Evolutionary conservation across 2,113 vertebrate genomes (phyloP), one percentile per base, ranked within the genome.

Genomic region (Sakesphorus luctuosus): DNA sequence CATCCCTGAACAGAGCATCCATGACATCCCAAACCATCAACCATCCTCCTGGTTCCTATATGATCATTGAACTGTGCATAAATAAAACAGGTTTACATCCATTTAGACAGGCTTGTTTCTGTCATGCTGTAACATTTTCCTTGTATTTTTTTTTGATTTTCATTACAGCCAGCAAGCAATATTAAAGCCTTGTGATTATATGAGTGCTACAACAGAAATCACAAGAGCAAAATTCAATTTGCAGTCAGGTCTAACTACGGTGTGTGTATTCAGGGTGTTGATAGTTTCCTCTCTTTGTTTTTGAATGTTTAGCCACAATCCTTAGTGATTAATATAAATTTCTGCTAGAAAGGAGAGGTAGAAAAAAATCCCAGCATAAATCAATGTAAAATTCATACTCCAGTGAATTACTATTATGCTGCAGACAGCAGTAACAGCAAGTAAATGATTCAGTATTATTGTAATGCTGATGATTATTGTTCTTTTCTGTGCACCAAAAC

Each of bases 391-490:
- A 86, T 75, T 79, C 12, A 26, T 78, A 28, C 11, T 67, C 53
- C 44, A 77, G 1, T 83, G 58, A 91, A 73, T 73, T 77, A 59
- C n/a, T 82, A 84, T 90, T 71, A 63, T 81, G 68, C 11, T 83
- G 38, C 15, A 84, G 65, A 91, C 38, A 56, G 53, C 49, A 84
- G 58, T 86, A 94, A 83, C 74, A 93, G 18, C 61, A 77, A 93
- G 73, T 38, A 90, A 90, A 73, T 2, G 2, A 88, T 67, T 84
- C 55, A 61, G 61, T 56, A 74, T 67, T 88, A 87, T 94, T 92
- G 85, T 58, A 69, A 88, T 80, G 79, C 58, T 95, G 91, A 95
- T 95, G 68, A 67, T 80, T 87, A 94, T 90, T 94, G 68, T 83
- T 88, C 15, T 0, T 92, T 95, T 92, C 68, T 92, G 72, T 62